Conservation (phyloP, 2,113 vertebrate species). For the Ornithorhynchus anatinus region DNA sequence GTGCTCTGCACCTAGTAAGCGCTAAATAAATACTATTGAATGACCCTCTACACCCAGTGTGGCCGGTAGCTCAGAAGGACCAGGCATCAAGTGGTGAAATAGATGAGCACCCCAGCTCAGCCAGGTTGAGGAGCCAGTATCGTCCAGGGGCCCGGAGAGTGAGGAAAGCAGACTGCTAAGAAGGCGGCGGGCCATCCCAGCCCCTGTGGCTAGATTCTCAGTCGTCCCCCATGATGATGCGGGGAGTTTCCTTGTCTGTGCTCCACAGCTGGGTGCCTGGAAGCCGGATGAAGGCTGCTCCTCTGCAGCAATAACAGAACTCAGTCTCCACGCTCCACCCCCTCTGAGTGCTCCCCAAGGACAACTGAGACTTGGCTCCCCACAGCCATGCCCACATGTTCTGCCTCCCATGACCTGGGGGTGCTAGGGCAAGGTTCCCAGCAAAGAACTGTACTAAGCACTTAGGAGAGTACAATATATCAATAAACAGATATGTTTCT, state of each 20-base stretch:
- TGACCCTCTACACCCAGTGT: not conserved
- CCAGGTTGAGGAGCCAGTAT: not conserved
- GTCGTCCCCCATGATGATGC: not conserved
- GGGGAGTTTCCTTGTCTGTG: no score
- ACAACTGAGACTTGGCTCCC: no score
- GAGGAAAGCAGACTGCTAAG: not conserved
- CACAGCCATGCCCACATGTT: no score
- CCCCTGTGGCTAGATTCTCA: no score
- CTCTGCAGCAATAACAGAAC: rapidly evolving
- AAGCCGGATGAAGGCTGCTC: not conserved
- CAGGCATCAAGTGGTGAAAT: not conserved
- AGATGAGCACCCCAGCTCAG: not conserved
- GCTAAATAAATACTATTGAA: not conserved
- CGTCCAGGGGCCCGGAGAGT: not conserved
- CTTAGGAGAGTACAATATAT: no score
- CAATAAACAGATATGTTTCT: no score
- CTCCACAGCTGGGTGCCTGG: not conserved
- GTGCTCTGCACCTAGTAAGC: not conserved
- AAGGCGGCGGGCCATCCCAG: no score
- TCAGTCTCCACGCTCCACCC: rapidly evolving
- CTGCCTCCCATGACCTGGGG: no score
- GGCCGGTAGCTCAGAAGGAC: not conserved
- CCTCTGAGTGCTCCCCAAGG: not conserved
- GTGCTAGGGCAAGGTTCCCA: no score
- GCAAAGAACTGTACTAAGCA: no score